phyloP scores from a whole-genome alignment of 2,113 vertebrate species.

The Syngnathus floridae region DNA sequence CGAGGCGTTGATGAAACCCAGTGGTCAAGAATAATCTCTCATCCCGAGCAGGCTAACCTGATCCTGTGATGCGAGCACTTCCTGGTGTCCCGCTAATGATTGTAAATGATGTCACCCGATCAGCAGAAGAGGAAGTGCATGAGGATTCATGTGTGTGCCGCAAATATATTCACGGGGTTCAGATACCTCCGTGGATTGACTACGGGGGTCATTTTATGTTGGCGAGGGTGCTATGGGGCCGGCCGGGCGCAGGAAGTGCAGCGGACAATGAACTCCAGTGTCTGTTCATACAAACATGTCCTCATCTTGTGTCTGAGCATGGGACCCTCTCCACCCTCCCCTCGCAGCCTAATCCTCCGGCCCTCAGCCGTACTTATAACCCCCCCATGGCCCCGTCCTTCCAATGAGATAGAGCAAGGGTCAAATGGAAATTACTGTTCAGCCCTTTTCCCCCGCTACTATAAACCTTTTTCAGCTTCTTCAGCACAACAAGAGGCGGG shows the following conservation, averaged over 20 bases:
- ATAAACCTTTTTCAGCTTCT: conserved; percentile 44
- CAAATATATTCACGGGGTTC: conserved; percentile 37
- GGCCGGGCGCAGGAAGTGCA: conserved; percentile 41
- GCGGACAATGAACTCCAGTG: conserved; percentile 66
- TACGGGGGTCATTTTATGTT: conserved; percentile 51
- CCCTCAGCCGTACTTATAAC: conserved; percentile 32
- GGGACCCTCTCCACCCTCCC: conserved; percentile 17
- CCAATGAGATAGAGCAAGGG: conserved; percentile 34
- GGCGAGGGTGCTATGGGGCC: conserved; percentile 14
- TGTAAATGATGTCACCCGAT: conserved; percentile 78
- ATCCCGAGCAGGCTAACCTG: conserved; percentile 65
- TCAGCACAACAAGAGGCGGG: conserved; percentile 20
- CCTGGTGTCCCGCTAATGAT: conserved; percentile 73
- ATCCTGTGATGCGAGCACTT: conserved; percentile 68
- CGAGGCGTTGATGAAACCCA: conserved; percentile 42
- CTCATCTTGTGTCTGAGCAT: conserved; percentile 44
- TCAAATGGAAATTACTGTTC: conserved; percentile 55
- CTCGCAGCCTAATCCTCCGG: conserved; percentile 24
- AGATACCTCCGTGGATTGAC: conserved; percentile 56
- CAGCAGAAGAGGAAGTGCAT: conserved; percentile 59
- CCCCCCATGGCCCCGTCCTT: conserved; percentile 12
- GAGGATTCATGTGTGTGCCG: conserved; percentile 23
- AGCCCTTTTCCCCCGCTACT: conserved; percentile 18
- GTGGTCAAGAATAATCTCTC: conserved; percentile 60
- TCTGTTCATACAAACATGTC: conserved; percentile 60